Percentiles rank a stretch among this genome's conserved stretches.
Evolutionary conservation across 2,888 invertebrate genomes (phyloP).

Genomic region (Sinelater perroti): DNA sequence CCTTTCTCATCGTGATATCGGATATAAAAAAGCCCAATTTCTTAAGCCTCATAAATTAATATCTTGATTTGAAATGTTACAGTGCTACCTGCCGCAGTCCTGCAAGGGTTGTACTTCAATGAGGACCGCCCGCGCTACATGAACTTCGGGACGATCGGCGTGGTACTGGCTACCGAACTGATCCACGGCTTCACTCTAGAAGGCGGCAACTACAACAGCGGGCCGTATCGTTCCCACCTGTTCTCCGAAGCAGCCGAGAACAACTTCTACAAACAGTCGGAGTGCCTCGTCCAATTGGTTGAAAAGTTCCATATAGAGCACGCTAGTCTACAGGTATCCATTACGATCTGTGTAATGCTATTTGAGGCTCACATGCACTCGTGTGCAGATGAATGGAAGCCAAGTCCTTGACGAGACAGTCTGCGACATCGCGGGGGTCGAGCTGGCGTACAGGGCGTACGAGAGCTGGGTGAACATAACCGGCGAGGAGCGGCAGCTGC

Average conservation of each 20-base stretch:
- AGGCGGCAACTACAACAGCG: constrained; percentile 11
- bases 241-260: constrained; percentile 18
- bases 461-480: constrained; percentile 52
- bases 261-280: constrained; percentile 19
- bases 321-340: constrained; percentile 3
- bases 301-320: constrained; percentile 22
- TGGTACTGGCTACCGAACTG: constrained; percentile 16
- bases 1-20: too few relatives aligned
- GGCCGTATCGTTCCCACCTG: not conserved
- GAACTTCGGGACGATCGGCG: constrained; percentile 31
- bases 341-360: not conserved
- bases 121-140: constrained; percentile 31
- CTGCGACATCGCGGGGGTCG: constrained; percentile 92
- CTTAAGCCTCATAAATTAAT: not conserved
- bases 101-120: constrained; percentile 30
- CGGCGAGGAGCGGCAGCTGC: constrained; percentile 53
- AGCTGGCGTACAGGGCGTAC: constrained; percentile 75
- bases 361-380: not conserved
- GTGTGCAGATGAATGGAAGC: constrained; percentile 81
- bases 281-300: constrained; percentile 23
- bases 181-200: constrained; percentile 22
- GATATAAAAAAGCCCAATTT: too few relatives aligned
- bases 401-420: constrained; percentile 94
- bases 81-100: constrained; percentile 25
- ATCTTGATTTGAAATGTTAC: not conserved